A percentile compares a stretch with the other conserved stretches of the same genome.
These are phyloP conservation scores for Myathropa florea DNA, from an alignment of 2,888 invertebrate species.

Conservation along the genomic window DNA sequence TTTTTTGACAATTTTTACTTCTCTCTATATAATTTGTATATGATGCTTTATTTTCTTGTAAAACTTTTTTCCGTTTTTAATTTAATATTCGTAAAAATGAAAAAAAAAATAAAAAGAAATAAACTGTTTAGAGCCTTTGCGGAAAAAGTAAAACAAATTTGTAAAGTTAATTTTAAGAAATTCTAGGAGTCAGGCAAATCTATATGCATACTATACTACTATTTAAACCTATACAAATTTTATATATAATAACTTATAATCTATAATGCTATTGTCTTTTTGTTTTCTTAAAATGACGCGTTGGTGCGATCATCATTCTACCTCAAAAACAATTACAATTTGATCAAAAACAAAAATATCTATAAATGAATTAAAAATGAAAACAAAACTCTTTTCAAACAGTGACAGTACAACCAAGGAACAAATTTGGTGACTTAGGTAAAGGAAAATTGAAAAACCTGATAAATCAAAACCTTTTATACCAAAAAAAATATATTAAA, in stretches of 20 bases:
- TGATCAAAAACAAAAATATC: slow-evolving; percentile 57
- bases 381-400: slow-evolving; percentile 75
- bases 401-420: slow-evolving; percentile 88
- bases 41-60: slow-evolving; percentile 54
- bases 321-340: slow-evolving; percentile 65
- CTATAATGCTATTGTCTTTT: slow-evolving; percentile 58
- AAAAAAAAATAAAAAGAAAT: slow-evolving; percentile 39
- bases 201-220: not conserved
- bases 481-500: slow-evolving; percentile 37
- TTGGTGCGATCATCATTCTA: slow-evolving; percentile 63
- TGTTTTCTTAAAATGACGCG: slow-evolving; percentile 61
- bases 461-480: slow-evolving; percentile 21
- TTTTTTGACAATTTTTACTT: slow-evolving; percentile 62
- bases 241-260: slow-evolving; percentile 54
- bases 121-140: slow-evolving; percentile 22
- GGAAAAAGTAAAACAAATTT: slow-evolving; percentile 51
- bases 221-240: slow-evolving; percentile 32
- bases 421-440: slow-evolving; percentile 87
- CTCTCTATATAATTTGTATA: slow-evolving; percentile 43
- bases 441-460: slow-evolving; percentile 78
- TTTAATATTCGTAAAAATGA: slow-evolving; percentile 18
- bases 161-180: slow-evolving; percentile 57
- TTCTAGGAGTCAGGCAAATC: slow-evolving; percentile 52
- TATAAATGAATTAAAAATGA: slow-evolving; percentile 73
- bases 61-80: slow-evolving; percentile 22